phyloP scores from a whole-genome alignment of 2,888 invertebrate species.

The Polydesmus complanatus region DNA sequence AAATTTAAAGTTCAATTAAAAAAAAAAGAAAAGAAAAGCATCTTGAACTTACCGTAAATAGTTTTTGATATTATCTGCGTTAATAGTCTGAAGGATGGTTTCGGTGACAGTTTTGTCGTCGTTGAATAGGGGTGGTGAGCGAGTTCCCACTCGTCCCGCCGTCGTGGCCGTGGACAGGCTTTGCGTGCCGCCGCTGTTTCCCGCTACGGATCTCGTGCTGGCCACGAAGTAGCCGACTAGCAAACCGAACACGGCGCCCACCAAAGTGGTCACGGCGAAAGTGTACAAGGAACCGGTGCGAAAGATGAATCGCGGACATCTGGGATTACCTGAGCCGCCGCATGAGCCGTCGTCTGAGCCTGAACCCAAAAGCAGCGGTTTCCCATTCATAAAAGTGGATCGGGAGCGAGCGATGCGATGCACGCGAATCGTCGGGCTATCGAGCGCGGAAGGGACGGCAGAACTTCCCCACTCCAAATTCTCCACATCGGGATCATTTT shows the following conservation, averaged over 20 bases:
- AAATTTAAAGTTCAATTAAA: too few relatives aligned
- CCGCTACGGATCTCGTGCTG: background rate
- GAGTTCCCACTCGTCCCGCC: background rate
- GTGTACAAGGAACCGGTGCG: background rate
- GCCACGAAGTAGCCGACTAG: background rate
- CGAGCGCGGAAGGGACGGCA: too few relatives aligned
- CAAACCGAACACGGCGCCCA: background rate
- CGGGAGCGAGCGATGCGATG: background rate
- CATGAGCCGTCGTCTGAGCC: background rate
- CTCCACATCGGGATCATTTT: conserved; percentile 8
- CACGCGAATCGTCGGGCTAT: background rate
- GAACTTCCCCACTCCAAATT: conserved; percentile 2
- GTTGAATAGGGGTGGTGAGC: background rate
- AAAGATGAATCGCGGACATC: background rate
- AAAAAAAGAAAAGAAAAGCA: too few relatives aligned
- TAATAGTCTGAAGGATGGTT: background rate
- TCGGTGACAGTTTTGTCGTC: background rate
- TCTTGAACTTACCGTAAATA: background rate
- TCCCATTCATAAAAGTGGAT: background rate
- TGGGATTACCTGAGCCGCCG: background rate
- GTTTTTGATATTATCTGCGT: background rate
- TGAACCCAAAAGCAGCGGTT: background rate
- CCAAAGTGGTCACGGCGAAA: background rate
- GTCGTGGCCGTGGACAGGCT: too few relatives aligned
- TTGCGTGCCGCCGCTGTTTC: background rate